phyloP scores from a whole-genome alignment of 2,797 vertebrate species.

The Gallinago stenura region DNA sequence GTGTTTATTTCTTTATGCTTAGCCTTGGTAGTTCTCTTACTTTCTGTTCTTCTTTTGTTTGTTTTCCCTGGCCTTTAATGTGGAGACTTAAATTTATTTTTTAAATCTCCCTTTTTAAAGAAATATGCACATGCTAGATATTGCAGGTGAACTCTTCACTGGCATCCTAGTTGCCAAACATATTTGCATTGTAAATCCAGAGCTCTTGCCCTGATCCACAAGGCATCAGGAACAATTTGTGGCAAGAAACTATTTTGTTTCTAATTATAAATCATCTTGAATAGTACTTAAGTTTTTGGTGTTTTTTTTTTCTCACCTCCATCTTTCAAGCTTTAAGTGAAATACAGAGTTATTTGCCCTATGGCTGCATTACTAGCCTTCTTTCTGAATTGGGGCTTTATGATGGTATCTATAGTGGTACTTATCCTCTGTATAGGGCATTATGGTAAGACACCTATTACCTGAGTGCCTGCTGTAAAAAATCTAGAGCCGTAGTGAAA shows the following conservation, averaged over 20 bases:
- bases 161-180: neutral
- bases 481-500: neutral
- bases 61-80: neutral
- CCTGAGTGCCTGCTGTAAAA: neutral
- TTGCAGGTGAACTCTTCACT: neutral
- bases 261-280: neutral
- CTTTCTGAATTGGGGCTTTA: neutral
- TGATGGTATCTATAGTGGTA: neutral
- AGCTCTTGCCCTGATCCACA: neutral
- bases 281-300: neutral
- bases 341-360: fast-evolving
- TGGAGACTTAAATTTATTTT: neutral
- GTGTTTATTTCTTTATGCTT: neutral
- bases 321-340: neutral
- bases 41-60: neutral
- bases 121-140: neutral
- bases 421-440: neutral
- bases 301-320: neutral
- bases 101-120: neutral
- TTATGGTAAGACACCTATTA: neutral
- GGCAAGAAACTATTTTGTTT: neutral
- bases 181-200: neutral
- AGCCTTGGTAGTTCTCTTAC: neutral
- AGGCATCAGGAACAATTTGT: neutral
- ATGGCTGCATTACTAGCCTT: neutral